These are phyloP conservation scores for Isoperla grammatica DNA, from an alignment of 2,888 invertebrate species.

Conservation along the genomic window DNA sequence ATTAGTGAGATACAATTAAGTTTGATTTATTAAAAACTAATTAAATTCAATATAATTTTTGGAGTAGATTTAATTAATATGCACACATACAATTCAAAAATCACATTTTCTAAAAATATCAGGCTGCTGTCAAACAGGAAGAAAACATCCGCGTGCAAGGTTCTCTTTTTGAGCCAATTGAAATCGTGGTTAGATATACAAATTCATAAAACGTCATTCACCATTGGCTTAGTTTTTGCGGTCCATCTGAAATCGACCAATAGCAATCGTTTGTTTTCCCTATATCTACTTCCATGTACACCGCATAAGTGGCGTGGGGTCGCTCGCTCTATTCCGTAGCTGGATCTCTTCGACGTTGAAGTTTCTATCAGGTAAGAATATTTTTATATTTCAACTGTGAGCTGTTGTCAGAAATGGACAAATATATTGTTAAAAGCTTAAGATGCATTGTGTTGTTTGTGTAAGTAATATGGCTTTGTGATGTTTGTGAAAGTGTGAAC, in stretches of 20 bases:
- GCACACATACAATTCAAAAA: too few species aligned
- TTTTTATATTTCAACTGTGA: conserved; percentile 50
- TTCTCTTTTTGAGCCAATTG: conserved; percentile 15
- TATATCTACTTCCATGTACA: conserved; percentile 48
- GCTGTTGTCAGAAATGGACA: conserved; percentile 46
- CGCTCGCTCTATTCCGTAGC: conserved; percentile 55
- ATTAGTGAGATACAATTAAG: conserved; percentile 4
- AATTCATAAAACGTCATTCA: conserved; percentile 27
- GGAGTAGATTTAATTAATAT: too few species aligned
- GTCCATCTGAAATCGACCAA: conserved; percentile 55
- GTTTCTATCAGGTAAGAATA: conserved; percentile 54
- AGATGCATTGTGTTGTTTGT: conserved; percentile 38
- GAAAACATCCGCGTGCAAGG: conserved; percentile 15
- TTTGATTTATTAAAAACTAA: neutral
- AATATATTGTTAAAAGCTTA: conserved; percentile 32
- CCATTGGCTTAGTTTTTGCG: conserved; percentile 55
- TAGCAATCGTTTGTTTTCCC: conserved; percentile 43
- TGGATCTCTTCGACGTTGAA: conserved; percentile 53
- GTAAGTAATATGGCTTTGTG: conserved; percentile 34
- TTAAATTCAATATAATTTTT: neutral
- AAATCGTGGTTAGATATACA: conserved; percentile 18
- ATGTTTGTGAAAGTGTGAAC: conserved; percentile 38
- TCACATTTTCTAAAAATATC: too few species aligned
- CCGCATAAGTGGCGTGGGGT: conserved; percentile 60
- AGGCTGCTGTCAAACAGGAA: conserved; percentile 7